Evolutionary conservation across 37 sponge, comb jelly and placozoan species (phyloP).

Genomic region (Mnemiopsis leidyi): DNA sequence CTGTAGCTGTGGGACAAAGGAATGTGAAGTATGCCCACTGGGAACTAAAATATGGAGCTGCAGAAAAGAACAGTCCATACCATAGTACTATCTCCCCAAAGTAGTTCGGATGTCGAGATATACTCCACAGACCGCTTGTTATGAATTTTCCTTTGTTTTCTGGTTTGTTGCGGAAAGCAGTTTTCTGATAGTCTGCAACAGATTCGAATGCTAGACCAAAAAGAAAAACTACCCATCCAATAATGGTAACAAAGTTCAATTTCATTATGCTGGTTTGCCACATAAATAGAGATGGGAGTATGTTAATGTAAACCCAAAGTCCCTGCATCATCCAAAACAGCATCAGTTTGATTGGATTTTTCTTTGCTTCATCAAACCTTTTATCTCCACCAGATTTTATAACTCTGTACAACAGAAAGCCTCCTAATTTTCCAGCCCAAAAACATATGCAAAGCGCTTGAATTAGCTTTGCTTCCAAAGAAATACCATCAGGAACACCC

Average conservation of each 20-base stretch:
- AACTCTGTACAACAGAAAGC: slow-evolving; percentile 79
- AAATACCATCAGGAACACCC: background rate
- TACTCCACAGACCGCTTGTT: slow-evolving; percentile 78
- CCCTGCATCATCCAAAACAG: slow-evolving; percentile 78
- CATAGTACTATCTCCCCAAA: slow-evolving; percentile 94
- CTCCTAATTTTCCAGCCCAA: slow-evolving; percentile 85
- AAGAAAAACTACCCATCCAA: slow-evolving; percentile 86
- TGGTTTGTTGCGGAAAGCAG: slow-evolving; percentile 75
- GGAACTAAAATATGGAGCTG: slow-evolving; percentile 77
- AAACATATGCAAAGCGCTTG: slow-evolving; percentile 75
- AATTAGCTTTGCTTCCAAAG: slow-evolving; percentile 67
- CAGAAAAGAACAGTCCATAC: slow-evolving; percentile 88
- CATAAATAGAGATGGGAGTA: slow-evolving; percentile 81
- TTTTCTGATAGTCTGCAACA: slow-evolving; percentile 90
- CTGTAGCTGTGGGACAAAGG: slow-evolving; percentile 68
- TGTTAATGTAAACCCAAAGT: slow-evolving; percentile 81
- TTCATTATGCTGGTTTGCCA: slow-evolving; percentile 73
- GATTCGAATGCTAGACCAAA: slow-evolving; percentile 79
- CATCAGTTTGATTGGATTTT: slow-evolving; percentile 77
- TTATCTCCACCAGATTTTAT: slow-evolving; percentile 77
- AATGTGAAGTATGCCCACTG: slow-evolving; percentile 65
- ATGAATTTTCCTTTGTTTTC: slow-evolving; percentile 81
- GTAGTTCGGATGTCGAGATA: slow-evolving; percentile 93
- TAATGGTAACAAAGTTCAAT: slow-evolving; percentile 70
- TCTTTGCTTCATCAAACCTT: slow-evolving; percentile 78